phyloP scores from a whole-genome alignment of 2,797 vertebrate genomes.

The Pyrocephalus nanus region DNA sequence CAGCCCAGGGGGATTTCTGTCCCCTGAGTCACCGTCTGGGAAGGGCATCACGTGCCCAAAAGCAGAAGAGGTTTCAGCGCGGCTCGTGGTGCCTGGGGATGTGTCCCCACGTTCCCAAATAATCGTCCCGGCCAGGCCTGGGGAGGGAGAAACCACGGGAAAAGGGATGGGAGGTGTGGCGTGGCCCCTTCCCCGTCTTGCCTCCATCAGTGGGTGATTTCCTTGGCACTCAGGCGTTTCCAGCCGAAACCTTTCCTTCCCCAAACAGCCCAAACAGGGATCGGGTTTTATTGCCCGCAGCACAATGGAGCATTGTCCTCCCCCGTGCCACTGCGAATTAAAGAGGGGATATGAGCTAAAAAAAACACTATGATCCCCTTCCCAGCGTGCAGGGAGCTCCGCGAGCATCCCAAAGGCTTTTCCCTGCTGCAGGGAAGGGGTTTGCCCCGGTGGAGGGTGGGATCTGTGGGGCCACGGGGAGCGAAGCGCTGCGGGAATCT shows the following conservation, averaged over 20 bases:
- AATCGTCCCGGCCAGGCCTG: fast-evolving
- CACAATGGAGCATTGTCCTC: slow-evolving; percentile 42
- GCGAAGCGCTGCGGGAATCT: fast-evolving
- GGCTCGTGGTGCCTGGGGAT: fast-evolving
- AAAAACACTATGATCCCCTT: fast-evolving
- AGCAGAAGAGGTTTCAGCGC: not conserved
- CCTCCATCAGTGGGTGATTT: fast-evolving
- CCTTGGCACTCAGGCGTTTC: not conserved
- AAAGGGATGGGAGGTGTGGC: not conserved
- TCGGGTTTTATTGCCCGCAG: not conserved
- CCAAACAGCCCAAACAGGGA: not conserved
- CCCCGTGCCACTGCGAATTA: not conserved
- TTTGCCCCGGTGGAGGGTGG: not conserved
- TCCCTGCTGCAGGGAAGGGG: fast-evolving
- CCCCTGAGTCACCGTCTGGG: not conserved
- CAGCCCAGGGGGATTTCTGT: not conserved
- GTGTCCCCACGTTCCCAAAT: not conserved
- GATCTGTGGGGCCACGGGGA: not conserved
- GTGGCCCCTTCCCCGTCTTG: fast-evolving
- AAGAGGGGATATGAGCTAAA: not conserved
- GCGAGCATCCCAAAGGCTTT: not conserved
- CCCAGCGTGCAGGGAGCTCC: fast-evolving
- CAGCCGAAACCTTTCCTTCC: not conserved
- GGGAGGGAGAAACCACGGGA: not conserved
- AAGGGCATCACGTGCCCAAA: not conserved